Evolutionary conservation across 2,797 vertebrate genomes (phyloP).

Genomic region (Pantherophis vulpinus): DNA sequence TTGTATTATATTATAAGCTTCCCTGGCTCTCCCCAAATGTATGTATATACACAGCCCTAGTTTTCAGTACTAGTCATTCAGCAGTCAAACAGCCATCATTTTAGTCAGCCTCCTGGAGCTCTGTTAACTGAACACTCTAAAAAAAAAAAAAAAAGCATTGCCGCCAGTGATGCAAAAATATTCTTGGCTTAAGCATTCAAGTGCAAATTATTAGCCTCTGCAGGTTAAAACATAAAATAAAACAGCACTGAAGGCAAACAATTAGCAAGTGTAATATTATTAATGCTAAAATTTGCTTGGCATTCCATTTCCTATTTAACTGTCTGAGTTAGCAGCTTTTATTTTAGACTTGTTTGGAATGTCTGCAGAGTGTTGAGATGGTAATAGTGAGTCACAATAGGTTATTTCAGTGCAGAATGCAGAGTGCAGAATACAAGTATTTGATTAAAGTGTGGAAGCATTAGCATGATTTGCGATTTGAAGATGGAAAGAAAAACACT

Average conservation of each 20-base stretch:
- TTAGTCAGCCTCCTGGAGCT: not conserved
- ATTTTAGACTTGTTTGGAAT: slow-evolving; percentile 27
- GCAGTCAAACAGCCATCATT: not conserved
- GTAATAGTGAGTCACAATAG: slow-evolving; percentile 18
- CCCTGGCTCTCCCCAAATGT: not conserved
- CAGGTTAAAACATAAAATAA: slow-evolving; percentile 23
- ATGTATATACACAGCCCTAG: not conserved
- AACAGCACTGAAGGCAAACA: slow-evolving; percentile 5
- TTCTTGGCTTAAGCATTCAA: slow-evolving; percentile 5
- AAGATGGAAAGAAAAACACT: not conserved
- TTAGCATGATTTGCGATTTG: not conserved
- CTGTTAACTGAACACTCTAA: not conserved
- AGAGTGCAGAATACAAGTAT: not conserved
- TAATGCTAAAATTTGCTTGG: slow-evolving; percentile 18
- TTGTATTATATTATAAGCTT: not conserved
- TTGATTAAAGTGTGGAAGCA: not conserved
- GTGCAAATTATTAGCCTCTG: slow-evolving; percentile 9
- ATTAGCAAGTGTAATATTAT: slow-evolving; percentile 26
- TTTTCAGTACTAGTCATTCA: not conserved
- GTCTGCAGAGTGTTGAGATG: slow-evolving; percentile 4
- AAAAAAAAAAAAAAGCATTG: not conserved
- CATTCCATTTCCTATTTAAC: slow-evolving; percentile 26
- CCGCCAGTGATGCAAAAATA: not conserved
- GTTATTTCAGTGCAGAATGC: not conserved
- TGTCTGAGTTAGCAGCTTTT: slow-evolving; percentile 15